These are phyloP conservation scores for Nematolebias whitei DNA, from an alignment of 2,113 vertebrate species.

Conservation along the genomic window DNA sequence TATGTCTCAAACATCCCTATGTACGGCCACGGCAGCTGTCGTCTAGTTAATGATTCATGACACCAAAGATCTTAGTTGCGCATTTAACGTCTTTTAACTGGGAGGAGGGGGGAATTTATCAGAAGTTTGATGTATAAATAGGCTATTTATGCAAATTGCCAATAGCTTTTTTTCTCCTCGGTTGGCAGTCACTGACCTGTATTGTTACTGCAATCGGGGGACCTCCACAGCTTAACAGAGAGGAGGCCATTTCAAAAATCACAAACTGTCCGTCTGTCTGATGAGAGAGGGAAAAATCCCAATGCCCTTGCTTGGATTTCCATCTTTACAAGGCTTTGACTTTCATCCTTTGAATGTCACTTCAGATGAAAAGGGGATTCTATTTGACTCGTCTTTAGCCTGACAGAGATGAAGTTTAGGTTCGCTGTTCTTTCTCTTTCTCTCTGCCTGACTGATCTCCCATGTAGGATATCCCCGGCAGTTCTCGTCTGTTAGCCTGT, in stretches of 20 bases:
- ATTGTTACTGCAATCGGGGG: constrained; percentile 59
- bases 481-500: constrained; percentile 68
- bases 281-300: constrained; percentile 24
- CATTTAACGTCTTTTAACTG: constrained; percentile 57
- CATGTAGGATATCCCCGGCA: constrained; percentile 72
- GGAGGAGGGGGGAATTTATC: constrained; percentile 48
- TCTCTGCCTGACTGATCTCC: constrained; percentile 62
- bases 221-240: constrained; percentile 54
- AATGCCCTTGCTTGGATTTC: constrained; percentile 27
- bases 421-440: constrained; percentile 30
- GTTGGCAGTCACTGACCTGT: constrained; percentile 62
- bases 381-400: constrained; percentile 45
- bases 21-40: constrained; percentile 48
- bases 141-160: constrained; percentile 71
- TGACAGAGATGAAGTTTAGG: constrained; percentile 24
- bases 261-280: constrained; percentile 49
- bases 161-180: constrained; percentile 25
- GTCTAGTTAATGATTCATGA: constrained; percentile 52
- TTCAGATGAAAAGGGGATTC: constrained; percentile 50
- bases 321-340: constrained; percentile 35
- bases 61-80: constrained; percentile 50
- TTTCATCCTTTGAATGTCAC: constrained; percentile 47
- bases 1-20: constrained; percentile 36
- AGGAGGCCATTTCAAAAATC: constrained; percentile 44
- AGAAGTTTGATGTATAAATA: constrained; percentile 63